Base-by-base conservation (phyloP, 2,113 vertebrate genomes). In the Poecilia latipinna region DNA sequence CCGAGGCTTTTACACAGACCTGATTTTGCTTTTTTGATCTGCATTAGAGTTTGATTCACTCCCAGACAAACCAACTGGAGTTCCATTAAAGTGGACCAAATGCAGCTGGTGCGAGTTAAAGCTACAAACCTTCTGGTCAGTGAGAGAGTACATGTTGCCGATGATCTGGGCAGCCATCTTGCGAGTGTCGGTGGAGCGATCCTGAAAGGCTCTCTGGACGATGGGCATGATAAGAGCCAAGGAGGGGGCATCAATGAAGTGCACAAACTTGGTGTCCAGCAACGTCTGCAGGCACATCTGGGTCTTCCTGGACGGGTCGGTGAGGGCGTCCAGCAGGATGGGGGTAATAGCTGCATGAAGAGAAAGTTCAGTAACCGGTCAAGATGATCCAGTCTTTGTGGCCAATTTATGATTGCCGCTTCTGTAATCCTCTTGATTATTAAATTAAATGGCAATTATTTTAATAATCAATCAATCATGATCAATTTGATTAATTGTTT, bases 101-200 rank as follows among this genome's bases (percentile, higher is more conserved):
- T 1, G 8, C 10, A 35, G 8, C 8, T 35, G 35, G 8, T 37
- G 35, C 2, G 10, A 65, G 8, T 11, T 39, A 11, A 2, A 4
- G 6, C 3, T 15, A 22, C 3, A 57, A 1, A 98, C 98, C 98
- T 99, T 99, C 93, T 99, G 98, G 86, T 99, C 98, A 0, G 98
- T 99, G 70, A 99, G 94, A 4, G 98, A 99, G 91, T 99, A 99
- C 98, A 99, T 99, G 94, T 99, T 99, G 83, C 98, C 98, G 44
- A 99, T 99, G 79, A 99, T 99, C 94, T 99, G 98, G 17, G 98
- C 98, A 0, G 98, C 97, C 98, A 99, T 99, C 89, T 99, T 99
- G 82, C 98, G 96, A 0, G 98, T 99, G 89, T 99, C 98, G 0
- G 98, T 99, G 87, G 98, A 99, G 48, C 98, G 96, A 82, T 99